These are phyloP conservation scores for Drymodes brunneopygia DNA, from an alignment of 2,113 vertebrate genomes.

Conservation along the genomic window DNA sequence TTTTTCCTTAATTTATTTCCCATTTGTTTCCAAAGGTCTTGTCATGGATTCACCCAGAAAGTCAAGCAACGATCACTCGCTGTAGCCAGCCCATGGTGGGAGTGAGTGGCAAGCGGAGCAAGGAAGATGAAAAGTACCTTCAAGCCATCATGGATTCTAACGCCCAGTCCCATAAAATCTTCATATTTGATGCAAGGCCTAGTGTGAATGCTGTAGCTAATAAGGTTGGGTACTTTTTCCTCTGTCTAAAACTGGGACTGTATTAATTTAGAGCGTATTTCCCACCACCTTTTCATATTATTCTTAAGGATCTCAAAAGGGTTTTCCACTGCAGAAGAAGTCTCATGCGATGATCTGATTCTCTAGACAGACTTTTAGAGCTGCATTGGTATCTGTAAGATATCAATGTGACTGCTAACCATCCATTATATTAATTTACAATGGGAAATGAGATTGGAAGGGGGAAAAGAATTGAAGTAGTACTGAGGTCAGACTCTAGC, in stretches of 20 bases:
- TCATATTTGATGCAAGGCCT: conserved; percentile 95
- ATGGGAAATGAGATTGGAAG: not conserved
- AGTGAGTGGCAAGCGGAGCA: conserved; percentile 90
- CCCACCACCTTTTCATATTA: not conserved
- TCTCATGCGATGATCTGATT: not conserved
- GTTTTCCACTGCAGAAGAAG: not conserved
- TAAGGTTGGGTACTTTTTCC: conserved; percentile 75
- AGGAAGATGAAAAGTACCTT: conserved; percentile 95
- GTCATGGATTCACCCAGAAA: conserved; percentile 98
- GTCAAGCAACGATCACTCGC: conserved; percentile 91
- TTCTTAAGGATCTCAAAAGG: not conserved
- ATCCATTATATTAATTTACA: not conserved
- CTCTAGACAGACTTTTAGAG: not conserved
- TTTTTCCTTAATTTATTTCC: not conserved
- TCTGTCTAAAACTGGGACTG: not conserved
- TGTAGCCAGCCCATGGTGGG: conserved; percentile 96
- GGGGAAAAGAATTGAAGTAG: not conserved
- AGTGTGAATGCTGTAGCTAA: conserved; percentile 95
- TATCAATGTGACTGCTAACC: not conserved
- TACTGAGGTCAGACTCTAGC: not conserved
- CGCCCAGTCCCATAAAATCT: conserved; percentile 96
- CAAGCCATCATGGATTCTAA: conserved; percentile 98
- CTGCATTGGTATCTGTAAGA: not conserved
- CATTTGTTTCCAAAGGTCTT: conserved; percentile 76
- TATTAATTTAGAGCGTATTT: not conserved